Base-by-base conservation (phyloP, 1,140 invertebrate species). In the Plectrocnemia conspersa region DNA sequence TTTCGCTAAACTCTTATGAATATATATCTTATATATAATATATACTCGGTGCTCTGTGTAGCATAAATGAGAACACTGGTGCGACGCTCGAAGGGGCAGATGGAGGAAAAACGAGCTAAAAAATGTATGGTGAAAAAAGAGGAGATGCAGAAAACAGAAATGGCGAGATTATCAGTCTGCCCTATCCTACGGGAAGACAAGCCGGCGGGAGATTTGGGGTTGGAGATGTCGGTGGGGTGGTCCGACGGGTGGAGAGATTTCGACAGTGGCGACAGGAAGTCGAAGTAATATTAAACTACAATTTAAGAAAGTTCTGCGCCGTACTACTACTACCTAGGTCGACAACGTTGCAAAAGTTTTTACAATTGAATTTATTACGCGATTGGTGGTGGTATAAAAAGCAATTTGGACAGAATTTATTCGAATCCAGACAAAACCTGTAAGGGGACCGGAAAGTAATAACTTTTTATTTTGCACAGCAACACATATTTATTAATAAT, bases 71-170 rank as follows among this genome's bases (percentile, higher is more conserved):
- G 47, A 36, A 38, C 47, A 27, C 10, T 15, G 44, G 13, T 32
- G 25, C 13, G 33, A 47, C 44, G 44, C 44, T 29, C 27, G 21
- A 27, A 24, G 44, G 18, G 22, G 42, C 32, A 32, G 53, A 53
- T 53, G 53, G 42, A n/a, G 41, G 41, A 54, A 54, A 59, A 54
- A 59, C 44, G 57, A 59, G 57, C 57, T 52, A 59, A 59, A 58
- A 41, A 22, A 22, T 13, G 19, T 10, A 33, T 7, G 27, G 27
- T 7, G 27, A 13, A 13, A 13, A 29, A 29, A 7, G 27, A 54
- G 35, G 25, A 44, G 49, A 59, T 59, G 48, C 52, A 52, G 50
- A 58, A 59, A 59, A 59, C 47, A 54, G 58, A 45, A 54, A 59
- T 46, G 53, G 27, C 48, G 58, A 59, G 58, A 59, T 59, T 54